Evolutionary conservation across 2,888 invertebrate species (phyloP), one percentile per base, ranked within the genome.

Genomic region (Digitonthophagus gazella): DNA sequence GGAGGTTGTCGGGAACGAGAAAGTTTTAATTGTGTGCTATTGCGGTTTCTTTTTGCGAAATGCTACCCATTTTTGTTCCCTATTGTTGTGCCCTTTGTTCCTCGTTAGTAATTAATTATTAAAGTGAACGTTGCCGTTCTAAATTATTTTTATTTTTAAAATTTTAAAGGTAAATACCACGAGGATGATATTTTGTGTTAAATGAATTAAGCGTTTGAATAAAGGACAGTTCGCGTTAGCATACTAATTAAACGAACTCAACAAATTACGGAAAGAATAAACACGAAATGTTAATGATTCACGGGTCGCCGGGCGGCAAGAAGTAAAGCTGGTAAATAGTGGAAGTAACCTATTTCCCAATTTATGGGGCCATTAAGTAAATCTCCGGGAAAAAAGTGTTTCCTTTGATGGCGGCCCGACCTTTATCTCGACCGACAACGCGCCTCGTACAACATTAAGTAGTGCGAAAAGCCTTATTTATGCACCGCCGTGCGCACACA

Each of bases 401-500:
- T 44, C 28, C 28, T 44, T 44, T 44, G 28, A 44, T 6, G 28
- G 6, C 28, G 28, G 6, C 28, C 28, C 28, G 28, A 44, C 8
- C 28, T 44, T 44, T 44, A 44, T 44, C 28, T 44, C 28, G 28
- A 44, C 20, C 61, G 18, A 6, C 61, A 20, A 6, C 18, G 20
- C 14, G 18, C 61, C 61, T 19, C 61, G 19, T 61, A 16, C 61
- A 19, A 61, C 19, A 20, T 61, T 61, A 61, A 61, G n/a, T 61
- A 61, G 61, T 61, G 61, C 61, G 61, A 61, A 61, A 61, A 61
- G 61, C 20, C 18, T 15, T 61, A 61, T 61, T 61, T 61, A 61
- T 61, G 61, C 61, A 61, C 61, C 61, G 14, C 18, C 61, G 18
- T 61, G 11, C 61, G 61, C 28, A 44, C 28, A 44, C 28, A 44